Base-by-base conservation (phyloP, 1,140 invertebrate species). In the Diorhabda sublineata region DNA sequence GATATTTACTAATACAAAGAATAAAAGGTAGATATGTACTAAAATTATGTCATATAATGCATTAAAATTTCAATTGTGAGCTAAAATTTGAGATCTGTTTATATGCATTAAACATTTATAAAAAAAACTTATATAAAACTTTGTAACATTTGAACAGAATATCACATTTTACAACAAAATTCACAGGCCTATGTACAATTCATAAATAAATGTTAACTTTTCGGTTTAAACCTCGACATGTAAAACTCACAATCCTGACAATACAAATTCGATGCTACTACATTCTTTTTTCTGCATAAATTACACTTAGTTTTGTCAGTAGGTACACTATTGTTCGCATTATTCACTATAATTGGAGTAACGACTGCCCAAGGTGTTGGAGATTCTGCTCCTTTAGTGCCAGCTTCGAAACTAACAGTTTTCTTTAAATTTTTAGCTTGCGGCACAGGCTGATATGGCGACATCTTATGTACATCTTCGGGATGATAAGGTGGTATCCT, bases 181-280 rank as follows among this genome's bases (percentile, higher is more conserved):
- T 45, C 52, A 59, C 11, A 56, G 26, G n/a, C 41, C 57, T 56
- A 52, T 56, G 52, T 43, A 47, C 43, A 66, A 44, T 58, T 69
- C 58, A 69, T 58, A 42, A 45, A 66, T 52, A 72, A 69, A 11
- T 69, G 65, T 61, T 75, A 79, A 61, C 67, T 84, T 73, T 84
- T 86, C 5, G 88, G 89, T 75, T 89, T 88, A 77, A 94, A 94
- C 74, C 91, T 86, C 45, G 93, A 93, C 91, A 96, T 92, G 76
- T 96, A 96, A 84, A 92, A 95, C 77, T 95, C 92, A 81, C 94
- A 96, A 79, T 95, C 93, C 9, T 89, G 85, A 82, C 94, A 96
- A 79, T 95, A 96, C 47, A 91, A 85, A 7, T 89, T 87, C 0
- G 91, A 88, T 42, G 90, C 86, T 3, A 84, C 85, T 3, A 95